Evolutionary conservation across 1,140 invertebrate genomes (phyloP).

Genomic region (Piezodorus guildinii): DNA sequence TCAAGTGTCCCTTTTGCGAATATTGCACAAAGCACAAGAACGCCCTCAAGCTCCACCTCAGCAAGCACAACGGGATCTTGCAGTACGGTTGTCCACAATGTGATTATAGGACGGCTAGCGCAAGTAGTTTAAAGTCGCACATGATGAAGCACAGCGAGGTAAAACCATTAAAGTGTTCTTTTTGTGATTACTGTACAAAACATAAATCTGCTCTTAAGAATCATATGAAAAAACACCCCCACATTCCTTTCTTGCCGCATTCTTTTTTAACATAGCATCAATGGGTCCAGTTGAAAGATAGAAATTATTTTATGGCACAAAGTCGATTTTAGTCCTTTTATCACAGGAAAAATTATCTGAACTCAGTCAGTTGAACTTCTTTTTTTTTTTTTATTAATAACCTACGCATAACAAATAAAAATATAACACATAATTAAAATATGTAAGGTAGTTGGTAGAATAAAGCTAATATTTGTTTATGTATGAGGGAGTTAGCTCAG

Average conservation of each 20-base stretch:
- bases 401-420: too few species aligned
- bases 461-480: too few species aligned
- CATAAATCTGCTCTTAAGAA: constrained; percentile 8
- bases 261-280: background rate
- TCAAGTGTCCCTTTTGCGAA: constrained; percentile 12
- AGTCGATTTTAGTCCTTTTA: too few species aligned
- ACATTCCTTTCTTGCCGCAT: background rate
- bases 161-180: background rate
- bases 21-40: constrained; percentile 7
- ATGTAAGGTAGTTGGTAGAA: too few species aligned
- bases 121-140: background rate
- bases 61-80: constrained; percentile 4
- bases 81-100: constrained; percentile 1
- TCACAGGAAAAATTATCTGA: too few species aligned
- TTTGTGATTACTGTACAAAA: constrained; percentile 2
- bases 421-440: too few species aligned
- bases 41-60: background rate
- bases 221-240: constrained; percentile 7
- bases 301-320: too few species aligned
- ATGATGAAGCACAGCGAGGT: constrained; percentile 5
- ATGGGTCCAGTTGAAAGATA: background rate
- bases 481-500: too few species aligned
- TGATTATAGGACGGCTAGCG: constrained; percentile 8
- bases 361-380: too few species aligned
- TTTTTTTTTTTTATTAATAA: too few species aligned